Percentiles rank a stretch among this genome's conserved stretches.
These are phyloP conservation scores for Rallus limicola DNA, from an alignment of 2,113 vertebrate genomes.

Conservation along the genomic window DNA sequence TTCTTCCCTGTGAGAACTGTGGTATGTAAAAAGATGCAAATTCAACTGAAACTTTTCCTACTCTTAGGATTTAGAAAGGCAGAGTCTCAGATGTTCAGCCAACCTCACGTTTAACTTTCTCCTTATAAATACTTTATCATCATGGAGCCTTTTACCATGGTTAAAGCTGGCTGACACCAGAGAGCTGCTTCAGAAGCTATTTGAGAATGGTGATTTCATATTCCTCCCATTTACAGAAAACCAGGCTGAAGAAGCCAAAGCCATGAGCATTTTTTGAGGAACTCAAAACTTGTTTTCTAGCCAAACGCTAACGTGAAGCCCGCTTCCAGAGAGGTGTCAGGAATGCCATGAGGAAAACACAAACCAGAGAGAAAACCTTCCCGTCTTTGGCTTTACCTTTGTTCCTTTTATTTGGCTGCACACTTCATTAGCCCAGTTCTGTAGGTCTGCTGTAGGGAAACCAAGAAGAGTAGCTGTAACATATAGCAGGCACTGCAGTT, in stretches of 20 bases:
- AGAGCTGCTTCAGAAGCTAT: constrained; percentile 16
- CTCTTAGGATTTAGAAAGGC: not conserved
- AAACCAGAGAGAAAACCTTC: not conserved
- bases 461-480: constrained; percentile 19
- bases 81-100: not conserved
- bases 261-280: not conserved
- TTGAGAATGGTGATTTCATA: not conserved
- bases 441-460: constrained; percentile 74
- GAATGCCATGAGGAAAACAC: not conserved
- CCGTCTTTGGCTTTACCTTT: constrained; percentile 67
- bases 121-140: not conserved
- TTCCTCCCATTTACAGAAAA: constrained; percentile 25
- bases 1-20: not conserved
- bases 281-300: not conserved
- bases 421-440: constrained; percentile 76
- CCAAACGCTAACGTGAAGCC: not conserved
- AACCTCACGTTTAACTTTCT: not conserved
- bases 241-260: not conserved
- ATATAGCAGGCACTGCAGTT: not conserved
- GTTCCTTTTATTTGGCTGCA: constrained; percentile 72
- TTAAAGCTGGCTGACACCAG: not conserved
- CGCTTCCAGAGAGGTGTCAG: not conserved
- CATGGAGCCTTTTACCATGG: not conserved
- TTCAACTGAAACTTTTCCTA: not conserved
- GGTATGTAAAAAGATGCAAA: not conserved